Evolutionary conservation across 2,888 invertebrate genomes (phyloP), one percentile per base, ranked within the genome.

Genomic region (Chorisops tibialis): DNA sequence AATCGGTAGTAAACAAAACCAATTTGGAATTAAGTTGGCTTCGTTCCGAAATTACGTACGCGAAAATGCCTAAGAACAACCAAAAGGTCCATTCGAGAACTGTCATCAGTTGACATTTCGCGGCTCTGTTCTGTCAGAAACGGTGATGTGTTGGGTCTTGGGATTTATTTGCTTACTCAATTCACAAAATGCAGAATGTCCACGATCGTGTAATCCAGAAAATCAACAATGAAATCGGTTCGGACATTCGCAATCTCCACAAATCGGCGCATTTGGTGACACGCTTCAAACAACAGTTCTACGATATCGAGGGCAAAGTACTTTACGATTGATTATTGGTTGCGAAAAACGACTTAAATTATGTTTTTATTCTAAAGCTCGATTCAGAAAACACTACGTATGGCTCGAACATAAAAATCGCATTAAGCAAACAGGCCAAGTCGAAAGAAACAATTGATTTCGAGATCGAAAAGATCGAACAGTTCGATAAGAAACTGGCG

Each of bases 401-500:
- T n/a, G 83, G 84, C 2, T 83, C 84, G 14, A 85, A 82, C 71
- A 79, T 87, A 43, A 82, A 84, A 68, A 77, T 81, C n/a, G 83
- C 85, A 1, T 77, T 88, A n/a, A 79, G 82, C 65, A 83, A 82
- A 68, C 84, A 88, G 9, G 84, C 86, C 69, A 75, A 79, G 66
- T 75, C 80, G 38, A 74, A 79, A 63, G 70, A 73, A 41, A 76
- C 78, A 67, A 77, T 82, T 30, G 76, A 80, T 45, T 72, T 75
- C 41, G 82, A 82, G 69, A 59, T 81, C 73, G 72, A 82, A 75
- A 76, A 82, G 79, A 61, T 79, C 76, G 65, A 77, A 61, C 77
- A 72, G 14, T 78, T 74, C 30, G 68, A 70, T 3, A 74, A 75
- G 45, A 77, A 79, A 65, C 77, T 84, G 2, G 79, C 82, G 41